Evolutionary conservation across 2,888 invertebrate genomes (phyloP).

Genomic region (Amblyjoppa fuscipennis): DNA sequence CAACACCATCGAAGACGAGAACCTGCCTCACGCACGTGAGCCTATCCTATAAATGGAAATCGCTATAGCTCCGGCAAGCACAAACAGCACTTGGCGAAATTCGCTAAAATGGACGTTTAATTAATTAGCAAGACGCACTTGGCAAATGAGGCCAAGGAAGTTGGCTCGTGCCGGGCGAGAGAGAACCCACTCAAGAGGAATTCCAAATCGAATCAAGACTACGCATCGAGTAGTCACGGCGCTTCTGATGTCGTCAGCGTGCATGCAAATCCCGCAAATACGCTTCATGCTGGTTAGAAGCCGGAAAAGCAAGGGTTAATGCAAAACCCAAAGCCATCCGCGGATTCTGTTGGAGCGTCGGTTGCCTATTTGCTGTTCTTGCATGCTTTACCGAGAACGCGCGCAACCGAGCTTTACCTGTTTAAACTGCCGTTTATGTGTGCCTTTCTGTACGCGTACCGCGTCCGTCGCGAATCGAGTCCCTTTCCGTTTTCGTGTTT

Average conservation of each 20-base stretch:
- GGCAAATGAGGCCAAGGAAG: not conserved
- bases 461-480: not conserved
- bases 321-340: conserved; percentile 16
- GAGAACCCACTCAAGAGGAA: not conserved
- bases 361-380: conserved; percentile 27
- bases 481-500: not conserved
- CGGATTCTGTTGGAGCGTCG: conserved; percentile 3
- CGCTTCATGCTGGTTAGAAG: conserved; percentile 12
- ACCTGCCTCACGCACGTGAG: not conserved
- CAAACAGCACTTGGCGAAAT: conserved; percentile 7
- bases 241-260: not conserved
- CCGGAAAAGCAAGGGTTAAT: conserved; percentile 17
- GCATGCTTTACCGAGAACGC: conserved; percentile 9
- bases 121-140: conserved; percentile 44
- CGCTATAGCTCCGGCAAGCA: not conserved
- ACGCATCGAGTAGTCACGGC: not conserved
- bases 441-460: not conserved
- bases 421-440: conserved; percentile 29
- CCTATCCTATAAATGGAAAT: conserved; percentile 22
- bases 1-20: not conserved
- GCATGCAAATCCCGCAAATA: conserved; percentile 36
- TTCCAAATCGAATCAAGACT: conserved; percentile 40
- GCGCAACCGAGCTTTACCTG: conserved; percentile 18
- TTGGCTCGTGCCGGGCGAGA: conserved; percentile 4
- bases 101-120: conserved; percentile 43